A percentile compares a stretch with the other conserved stretches of the same genome.
Conservation (phyloP, 2,797 vertebrate species). For the Poliocrania exsul region DNA sequence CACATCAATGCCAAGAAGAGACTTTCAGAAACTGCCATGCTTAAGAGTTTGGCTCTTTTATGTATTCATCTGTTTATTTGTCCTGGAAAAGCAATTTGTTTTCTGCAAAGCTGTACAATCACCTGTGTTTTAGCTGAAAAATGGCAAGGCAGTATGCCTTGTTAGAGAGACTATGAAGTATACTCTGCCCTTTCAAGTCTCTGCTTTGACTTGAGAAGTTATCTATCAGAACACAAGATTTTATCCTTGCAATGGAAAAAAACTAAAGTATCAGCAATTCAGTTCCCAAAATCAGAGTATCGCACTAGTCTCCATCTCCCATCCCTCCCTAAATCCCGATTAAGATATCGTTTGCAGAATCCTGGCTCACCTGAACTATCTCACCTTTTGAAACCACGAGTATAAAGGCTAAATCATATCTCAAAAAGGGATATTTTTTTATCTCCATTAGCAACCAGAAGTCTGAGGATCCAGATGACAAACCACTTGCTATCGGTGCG, state of each 20-base stretch:
- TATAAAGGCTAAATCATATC: slow-evolving; percentile 6
- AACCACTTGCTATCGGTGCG: neutral
- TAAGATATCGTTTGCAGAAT: neutral
- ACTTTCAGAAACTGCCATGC: neutral
- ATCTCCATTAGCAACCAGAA: neutral
- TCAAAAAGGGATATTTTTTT: neutral
- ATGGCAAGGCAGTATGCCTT: slow-evolving; percentile 22
- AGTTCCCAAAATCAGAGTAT: neutral
- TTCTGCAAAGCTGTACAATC: slow-evolving; percentile 34
- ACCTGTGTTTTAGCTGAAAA: slow-evolving; percentile 17
- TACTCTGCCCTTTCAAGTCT: slow-evolving; percentile 28
- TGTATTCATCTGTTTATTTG: neutral
- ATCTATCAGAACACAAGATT: slow-evolving; percentile 29
- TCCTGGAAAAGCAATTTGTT: slow-evolving; percentile 14
- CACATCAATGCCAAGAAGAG: neutral
- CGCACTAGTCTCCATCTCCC: neutral
- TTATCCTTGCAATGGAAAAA: slow-evolving; percentile 18
- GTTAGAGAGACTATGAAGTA: slow-evolving; percentile 31
- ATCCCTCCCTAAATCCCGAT: neutral
- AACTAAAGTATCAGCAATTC: slow-evolving; percentile 17
- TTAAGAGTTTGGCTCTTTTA: neutral
- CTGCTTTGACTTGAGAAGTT: slow-evolving; percentile 37
- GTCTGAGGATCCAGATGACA: neutral
- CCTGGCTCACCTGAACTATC: slow-evolving; percentile 65
- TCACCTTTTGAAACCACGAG: slow-evolving; percentile 42